Base-by-base conservation (phyloP, 2,797 vertebrate species). In the Muraenolepis orangiensis region DNA sequence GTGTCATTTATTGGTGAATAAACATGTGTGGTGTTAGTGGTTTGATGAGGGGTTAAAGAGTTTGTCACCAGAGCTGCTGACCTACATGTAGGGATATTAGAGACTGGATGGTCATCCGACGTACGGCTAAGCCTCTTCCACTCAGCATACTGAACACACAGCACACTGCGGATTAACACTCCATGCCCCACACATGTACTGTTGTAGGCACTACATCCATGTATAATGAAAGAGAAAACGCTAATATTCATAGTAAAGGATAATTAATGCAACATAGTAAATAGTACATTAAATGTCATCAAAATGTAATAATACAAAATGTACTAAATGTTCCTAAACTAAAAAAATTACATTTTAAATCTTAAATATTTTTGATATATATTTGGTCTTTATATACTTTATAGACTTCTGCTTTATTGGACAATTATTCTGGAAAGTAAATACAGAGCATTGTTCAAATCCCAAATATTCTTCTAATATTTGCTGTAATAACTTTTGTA, bases 71-170 rank as follows among this genome's bases (percentile, higher is more conserved):
- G 26, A 61, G 20, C 26, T 72, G 71, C 26, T 61, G 46, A 57
- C 42, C 71, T 23, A 34, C 8, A 61, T 69, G 38, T 11, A 8
- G 28, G 20, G 42, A 31, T 57, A 66, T 26, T 66, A 31, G 14
- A 46, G 42, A 32, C 57, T 29, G 34, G 34, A 18, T 51, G 20
- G 31, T 42, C 42, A 57, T 34, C 42, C 8, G 8, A 13, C 18
- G 67, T 57, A 70, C 18, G 1, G 34, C 23, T 73, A 73, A 73
- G 61, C 61, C 30, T 46, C 57, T 40, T 46, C 12, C 28, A 57
- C 6, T n/a, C 42, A 28, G 38, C 40, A 69, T 42, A 38, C 20
- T 20, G 69, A 26, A 32, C 26, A 7, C 57, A 31, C 10, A 42
- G 28, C 16, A 66, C 61, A 66, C 61, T 3, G 31, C 13, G n/a